Evolutionary conservation across 2,113 vertebrate species (phyloP), one percentile per base, ranked within the genome.

Genomic region (Chloropsis cyanopogon): DNA sequence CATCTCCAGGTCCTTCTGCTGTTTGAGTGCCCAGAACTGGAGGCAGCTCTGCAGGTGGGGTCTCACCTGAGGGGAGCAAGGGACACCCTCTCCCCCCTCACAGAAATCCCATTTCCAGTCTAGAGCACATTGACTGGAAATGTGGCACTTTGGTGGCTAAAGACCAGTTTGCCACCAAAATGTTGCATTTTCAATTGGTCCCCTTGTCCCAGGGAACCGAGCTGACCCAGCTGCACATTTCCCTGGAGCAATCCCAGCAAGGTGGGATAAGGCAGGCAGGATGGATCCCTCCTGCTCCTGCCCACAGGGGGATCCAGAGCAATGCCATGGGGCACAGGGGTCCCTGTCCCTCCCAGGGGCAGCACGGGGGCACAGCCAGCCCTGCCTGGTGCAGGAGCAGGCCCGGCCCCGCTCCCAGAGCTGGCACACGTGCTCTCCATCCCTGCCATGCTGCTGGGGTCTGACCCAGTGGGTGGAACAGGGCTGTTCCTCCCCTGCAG

Each of bases 301-400:
- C 37, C 68, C 39, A 13, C 37, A 3, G 23, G 52, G 50, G 59
- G 9, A 29, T n/a, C 18, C 56, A 37, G 35, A 41, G 33, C 12
- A n/a, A 3, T 60, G 49, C 35, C 31, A 41, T 7, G 25, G 70
- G 21, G 26, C 23, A 49, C 25, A 39, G 31, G 29, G 37, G 23
- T 23, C 23, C 47, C 29, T 18, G 4, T 31, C 18, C 28, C 21
- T 66, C 24, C 14, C 52, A 4, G 61, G 0, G 39, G 14, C 35
- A 53, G 13, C 57, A 1, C 0, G 0, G 9, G n/a, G 28, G 23
- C n/a, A 5, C 33, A 3, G 14, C 20, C 57, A 76, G 65, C 64
- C 59, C 53, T 22, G 37, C 14, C 54, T 44, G 23, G 3, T 19
- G 64, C 54, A 59, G 86, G 41, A 69, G 64, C 59, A 44, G 18